phyloP scores from a whole-genome alignment of 1,140 invertebrate genomes.

The Thaumatotibia leucotreta region DNA sequence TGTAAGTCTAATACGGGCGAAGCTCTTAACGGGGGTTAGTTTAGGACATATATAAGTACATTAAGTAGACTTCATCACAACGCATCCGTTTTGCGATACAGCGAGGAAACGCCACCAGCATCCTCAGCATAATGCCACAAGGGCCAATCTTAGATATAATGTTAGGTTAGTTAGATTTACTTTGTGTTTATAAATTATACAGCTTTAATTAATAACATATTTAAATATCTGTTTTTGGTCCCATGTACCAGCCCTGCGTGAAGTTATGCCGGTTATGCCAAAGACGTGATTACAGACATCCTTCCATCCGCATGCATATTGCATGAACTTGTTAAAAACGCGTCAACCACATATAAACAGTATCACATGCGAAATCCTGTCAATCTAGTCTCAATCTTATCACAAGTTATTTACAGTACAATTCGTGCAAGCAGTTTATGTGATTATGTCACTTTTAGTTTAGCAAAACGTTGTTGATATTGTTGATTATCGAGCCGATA shows the following conservation, averaged over 20 bases:
- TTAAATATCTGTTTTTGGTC: too few species aligned
- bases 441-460: not conserved
- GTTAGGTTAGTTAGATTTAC: too few species aligned
- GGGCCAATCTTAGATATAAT: too few species aligned
- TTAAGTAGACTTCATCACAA: too few species aligned
- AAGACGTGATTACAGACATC: slow-evolving; percentile 51
- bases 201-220: too few species aligned
- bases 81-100: too few species aligned
- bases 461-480: not conserved
- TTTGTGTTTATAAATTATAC: too few species aligned
- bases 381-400: not conserved
- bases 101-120: too few species aligned
- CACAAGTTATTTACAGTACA: not conserved
- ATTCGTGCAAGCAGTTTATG: not conserved
- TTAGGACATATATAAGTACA: too few species aligned
- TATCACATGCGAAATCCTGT: not conserved
- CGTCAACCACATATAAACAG: slow-evolving; percentile 36
- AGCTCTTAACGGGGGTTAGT: too few species aligned
- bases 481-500: slow-evolving; percentile 4
- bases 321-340: slow-evolving; percentile 62
- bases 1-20: too few species aligned
- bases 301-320: slow-evolving; percentile 50
- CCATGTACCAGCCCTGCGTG: not conserved
- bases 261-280: slow-evolving; percentile 18
- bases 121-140: too few species aligned